Evolutionary conservation across 2,113 vertebrate genomes (phyloP).

Genomic region (Bungarus multicinctus): DNA sequence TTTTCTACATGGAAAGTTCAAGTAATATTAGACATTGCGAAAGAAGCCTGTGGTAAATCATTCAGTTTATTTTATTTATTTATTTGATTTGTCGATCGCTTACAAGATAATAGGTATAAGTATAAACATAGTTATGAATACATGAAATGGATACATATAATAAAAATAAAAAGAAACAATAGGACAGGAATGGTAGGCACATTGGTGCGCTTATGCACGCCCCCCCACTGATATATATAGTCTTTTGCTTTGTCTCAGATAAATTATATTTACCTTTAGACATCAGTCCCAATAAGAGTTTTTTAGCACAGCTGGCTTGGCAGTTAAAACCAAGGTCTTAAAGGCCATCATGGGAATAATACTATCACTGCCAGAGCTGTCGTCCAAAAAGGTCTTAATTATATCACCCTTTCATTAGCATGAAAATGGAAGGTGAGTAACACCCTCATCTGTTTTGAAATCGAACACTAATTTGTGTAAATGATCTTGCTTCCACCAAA

Average conservation of each 20-base stretch:
- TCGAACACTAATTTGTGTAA: slow-evolving; percentile 5
- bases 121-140: too few species aligned
- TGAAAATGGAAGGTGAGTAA: slow-evolving; percentile 34
- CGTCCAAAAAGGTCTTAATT: slow-evolving; percentile 42
- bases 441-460: neutral
- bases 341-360: slow-evolving; percentile 46
- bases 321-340: slow-evolving; percentile 48
- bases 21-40: neutral
- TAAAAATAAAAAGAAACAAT: too few species aligned
- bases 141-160: too few species aligned
- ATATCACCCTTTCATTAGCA: slow-evolving; percentile 53
- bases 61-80: slow-evolving; percentile 11
- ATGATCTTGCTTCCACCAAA: slow-evolving; percentile 14
- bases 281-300: slow-evolving; percentile 28
- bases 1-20: slow-evolving; percentile 3
- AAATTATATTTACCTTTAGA: slow-evolving; percentile 42
- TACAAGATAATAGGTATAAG: too few species aligned
- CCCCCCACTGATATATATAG: slow-evolving; percentile 17
- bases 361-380: slow-evolving; percentile 36
- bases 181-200: too few species aligned
- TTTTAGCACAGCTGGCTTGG: slow-evolving; percentile 47
- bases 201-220: too few species aligned
- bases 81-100: too few species aligned
- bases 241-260: neutral
- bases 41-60: slow-evolving; percentile 18